Conservation (phyloP, 23 tunicate genomes). For the Styela plicata region DNA sequence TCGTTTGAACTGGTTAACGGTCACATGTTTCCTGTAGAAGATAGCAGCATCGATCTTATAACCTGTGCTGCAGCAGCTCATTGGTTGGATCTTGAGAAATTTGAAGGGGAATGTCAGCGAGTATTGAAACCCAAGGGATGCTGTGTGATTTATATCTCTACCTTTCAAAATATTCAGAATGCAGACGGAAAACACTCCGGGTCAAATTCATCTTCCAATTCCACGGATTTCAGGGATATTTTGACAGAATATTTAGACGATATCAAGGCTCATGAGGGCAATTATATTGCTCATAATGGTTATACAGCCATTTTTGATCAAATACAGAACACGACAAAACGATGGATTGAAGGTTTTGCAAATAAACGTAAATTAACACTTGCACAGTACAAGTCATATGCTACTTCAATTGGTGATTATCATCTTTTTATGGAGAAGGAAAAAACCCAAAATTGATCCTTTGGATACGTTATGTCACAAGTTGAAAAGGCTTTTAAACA, state of each 20-base stretch:
- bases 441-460: neutral
- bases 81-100: neutral
- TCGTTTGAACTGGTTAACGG: neutral
- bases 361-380: neutral
- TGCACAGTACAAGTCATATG: neutral
- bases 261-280: neutral
- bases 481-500: neutral
- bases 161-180: neutral
- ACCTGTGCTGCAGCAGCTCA: neutral
- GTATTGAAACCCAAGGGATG: neutral
- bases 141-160: neutral
- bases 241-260: neutral
- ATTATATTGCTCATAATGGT: neutral
- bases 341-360: neutral
- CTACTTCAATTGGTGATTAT: neutral
- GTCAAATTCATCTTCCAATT: neutral
- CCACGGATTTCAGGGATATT: neutral
- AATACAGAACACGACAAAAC: neutral
- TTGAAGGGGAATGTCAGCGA: constrained; percentile 7
- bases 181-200: neutral
- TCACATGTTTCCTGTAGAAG: constrained; percentile 16
- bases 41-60: neutral
- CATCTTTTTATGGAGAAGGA: neutral
- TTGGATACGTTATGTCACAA: neutral
- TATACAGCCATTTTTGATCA: neutral